These are phyloP conservation scores for Notiomystis cincta DNA, from an alignment of 2,113 vertebrate species.

Conservation along the genomic window DNA sequence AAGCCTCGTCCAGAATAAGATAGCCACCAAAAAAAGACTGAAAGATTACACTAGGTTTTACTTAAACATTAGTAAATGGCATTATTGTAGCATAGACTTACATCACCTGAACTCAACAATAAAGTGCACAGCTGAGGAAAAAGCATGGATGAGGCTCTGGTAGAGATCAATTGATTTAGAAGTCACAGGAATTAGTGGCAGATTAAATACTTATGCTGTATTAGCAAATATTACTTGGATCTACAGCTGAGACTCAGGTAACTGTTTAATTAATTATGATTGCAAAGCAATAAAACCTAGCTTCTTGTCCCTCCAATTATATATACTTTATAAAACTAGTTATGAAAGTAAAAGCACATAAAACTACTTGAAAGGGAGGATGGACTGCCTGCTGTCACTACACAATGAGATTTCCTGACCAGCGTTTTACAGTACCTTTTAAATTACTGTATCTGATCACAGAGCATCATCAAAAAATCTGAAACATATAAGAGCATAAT, in stretches of 20 bases:
- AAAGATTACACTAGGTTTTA: not conserved
- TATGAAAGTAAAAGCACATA: not conserved
- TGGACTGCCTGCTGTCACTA: not conserved
- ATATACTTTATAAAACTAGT: not conserved
- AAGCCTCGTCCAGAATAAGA: not conserved
- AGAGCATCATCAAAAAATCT: not conserved
- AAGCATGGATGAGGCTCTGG: not conserved
- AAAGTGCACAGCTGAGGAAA: not conserved
- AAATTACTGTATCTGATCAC: not conserved
- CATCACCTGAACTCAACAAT: not conserved
- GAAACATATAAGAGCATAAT: not conserved
- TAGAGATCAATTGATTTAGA: not conserved
- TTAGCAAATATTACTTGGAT: slow-evolving; percentile 1
- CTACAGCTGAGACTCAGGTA: not conserved
- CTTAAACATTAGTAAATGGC: not conserved
- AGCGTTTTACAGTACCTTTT: not conserved
- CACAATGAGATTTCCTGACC: not conserved
- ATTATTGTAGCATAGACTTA: not conserved
- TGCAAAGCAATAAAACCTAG: not conserved
- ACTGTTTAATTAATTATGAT: not conserved
- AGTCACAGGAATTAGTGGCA: not conserved
- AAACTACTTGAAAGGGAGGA: not conserved
- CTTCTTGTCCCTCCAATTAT: not conserved
- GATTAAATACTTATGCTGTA: not conserved
- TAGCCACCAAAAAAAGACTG: not conserved